Evolutionary conservation across 2,113 vertebrate species (phyloP).

Genomic region (Cettia cetti): DNA sequence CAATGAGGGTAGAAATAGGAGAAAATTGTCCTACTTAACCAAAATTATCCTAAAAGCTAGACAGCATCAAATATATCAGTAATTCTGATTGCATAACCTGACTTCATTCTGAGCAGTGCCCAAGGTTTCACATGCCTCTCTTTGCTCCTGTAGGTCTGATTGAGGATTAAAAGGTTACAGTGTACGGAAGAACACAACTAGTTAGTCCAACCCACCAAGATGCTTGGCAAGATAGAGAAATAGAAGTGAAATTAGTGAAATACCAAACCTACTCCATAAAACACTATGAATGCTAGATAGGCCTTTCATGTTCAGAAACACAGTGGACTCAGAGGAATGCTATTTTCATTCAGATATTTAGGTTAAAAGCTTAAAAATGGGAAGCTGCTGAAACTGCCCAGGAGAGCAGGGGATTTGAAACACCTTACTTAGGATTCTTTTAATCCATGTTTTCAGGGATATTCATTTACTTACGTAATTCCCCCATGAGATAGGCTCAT

Average conservation of each 20-base stretch:
- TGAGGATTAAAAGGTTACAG: not conserved
- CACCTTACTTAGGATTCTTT: not conserved
- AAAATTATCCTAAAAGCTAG: not conserved
- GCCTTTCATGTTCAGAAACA: not conserved
- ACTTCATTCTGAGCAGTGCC: not conserved
- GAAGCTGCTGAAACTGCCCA: not conserved
- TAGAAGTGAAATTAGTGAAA: not conserved
- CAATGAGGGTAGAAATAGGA: not conserved
- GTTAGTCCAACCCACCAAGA: not conserved
- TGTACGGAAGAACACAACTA: not conserved
- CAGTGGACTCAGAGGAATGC: not conserved
- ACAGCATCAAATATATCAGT: not conserved
- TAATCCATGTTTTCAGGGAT: not conserved
- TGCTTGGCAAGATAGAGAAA: not conserved
- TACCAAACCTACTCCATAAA: not conserved
- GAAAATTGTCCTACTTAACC: not conserved
- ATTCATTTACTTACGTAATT: not conserved
- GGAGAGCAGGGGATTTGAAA: not conserved
- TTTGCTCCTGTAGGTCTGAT: not conserved
- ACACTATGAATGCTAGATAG: not conserved
- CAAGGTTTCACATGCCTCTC: accelerated
- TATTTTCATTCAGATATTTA: not conserved
- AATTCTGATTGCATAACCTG: not conserved
- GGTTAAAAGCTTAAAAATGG: not conserved
- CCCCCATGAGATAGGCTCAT: not conserved